These are phyloP conservation scores for Callionymus lyra DNA, from an alignment of 2,113 vertebrate genomes.

Conservation along the genomic window DNA sequence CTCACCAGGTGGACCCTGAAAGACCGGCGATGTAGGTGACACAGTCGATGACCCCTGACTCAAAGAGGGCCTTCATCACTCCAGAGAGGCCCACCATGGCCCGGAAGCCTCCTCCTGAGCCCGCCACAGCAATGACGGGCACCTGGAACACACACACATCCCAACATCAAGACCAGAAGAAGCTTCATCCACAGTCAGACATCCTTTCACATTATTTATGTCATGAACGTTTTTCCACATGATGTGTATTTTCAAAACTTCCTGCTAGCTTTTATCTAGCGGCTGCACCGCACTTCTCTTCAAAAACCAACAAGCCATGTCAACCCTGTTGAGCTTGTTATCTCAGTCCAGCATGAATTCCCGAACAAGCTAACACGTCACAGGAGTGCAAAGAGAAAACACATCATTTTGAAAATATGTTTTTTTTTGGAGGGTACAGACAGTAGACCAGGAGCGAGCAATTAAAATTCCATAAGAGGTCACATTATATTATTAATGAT, in stretches of 20 bases:
- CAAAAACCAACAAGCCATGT: neutral
- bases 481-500: too few species aligned
- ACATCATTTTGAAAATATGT: constrained; percentile 1
- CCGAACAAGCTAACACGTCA: constrained; percentile 11
- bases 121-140: constrained; percentile 85
- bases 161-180: neutral
- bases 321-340: constrained; percentile 6
- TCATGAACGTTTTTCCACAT: too few species aligned
- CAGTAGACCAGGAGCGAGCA: neutral
- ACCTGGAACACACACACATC: constrained; percentile 69
- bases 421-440: too few species aligned
- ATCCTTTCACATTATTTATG: constrained; percentile 6
- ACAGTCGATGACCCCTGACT: constrained; percentile 90
- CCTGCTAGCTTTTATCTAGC: neutral
- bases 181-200: too few species aligned
- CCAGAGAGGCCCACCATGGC: constrained; percentile 94
- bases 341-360: constrained; percentile 24
- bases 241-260: too few species aligned
- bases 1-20: constrained; percentile 93
- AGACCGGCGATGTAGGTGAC: constrained; percentile 87
- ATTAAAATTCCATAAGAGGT: too few species aligned
- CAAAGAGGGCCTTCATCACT: constrained; percentile 91
- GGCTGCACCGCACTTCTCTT: neutral
- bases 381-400: constrained; percentile 9
- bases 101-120: constrained; percentile 92